Conservation (phyloP, 35 echinoderm and acorn worm species). For the Eucidaris tribuloides region DNA sequence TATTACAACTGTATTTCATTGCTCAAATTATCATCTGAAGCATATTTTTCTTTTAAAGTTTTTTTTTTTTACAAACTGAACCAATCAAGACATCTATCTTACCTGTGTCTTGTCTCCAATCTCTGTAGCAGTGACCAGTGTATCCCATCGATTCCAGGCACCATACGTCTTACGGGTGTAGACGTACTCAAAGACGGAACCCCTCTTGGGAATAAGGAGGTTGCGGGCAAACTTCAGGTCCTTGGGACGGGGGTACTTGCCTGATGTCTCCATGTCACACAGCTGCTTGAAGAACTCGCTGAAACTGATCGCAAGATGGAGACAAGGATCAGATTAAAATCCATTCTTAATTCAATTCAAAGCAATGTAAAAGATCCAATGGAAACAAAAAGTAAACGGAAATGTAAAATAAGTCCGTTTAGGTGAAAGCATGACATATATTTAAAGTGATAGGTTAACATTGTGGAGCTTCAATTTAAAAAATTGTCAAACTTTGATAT, state of each 20-base stretch:
- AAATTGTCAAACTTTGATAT: too few relatives aligned
- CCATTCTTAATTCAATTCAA: neutral
- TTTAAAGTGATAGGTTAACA: too few relatives aligned
- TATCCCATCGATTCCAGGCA: conserved; percentile 89
- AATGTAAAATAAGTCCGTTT: neutral
- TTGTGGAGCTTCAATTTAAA: too few relatives aligned
- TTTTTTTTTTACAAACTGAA: too few relatives aligned
- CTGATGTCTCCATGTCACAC: conserved; percentile 80
- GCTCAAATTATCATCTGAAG: too few relatives aligned
- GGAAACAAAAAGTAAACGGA: neutral
- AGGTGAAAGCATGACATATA: neutral
- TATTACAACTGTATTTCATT: too few relatives aligned
- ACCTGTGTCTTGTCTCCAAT: conserved; percentile 78
- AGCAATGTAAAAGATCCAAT: too few relatives aligned
- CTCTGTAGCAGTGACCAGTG: conserved; percentile 49
- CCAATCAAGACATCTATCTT: too few relatives aligned
- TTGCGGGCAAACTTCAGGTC: conserved; percentile 83
- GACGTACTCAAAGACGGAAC: conserved; percentile 89
- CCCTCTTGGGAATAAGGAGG: conserved; percentile 89
- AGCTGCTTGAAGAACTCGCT: conserved; percentile 99
- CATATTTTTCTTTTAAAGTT: too few relatives aligned
- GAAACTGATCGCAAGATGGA: conserved; percentile 49
- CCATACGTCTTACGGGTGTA: conserved; percentile 84
- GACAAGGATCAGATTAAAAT: neutral
- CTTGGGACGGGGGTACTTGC: conserved; percentile 66